Conservation (phyloP, 2,888 invertebrate genomes). For the Pheosia gnoma region DNA sequence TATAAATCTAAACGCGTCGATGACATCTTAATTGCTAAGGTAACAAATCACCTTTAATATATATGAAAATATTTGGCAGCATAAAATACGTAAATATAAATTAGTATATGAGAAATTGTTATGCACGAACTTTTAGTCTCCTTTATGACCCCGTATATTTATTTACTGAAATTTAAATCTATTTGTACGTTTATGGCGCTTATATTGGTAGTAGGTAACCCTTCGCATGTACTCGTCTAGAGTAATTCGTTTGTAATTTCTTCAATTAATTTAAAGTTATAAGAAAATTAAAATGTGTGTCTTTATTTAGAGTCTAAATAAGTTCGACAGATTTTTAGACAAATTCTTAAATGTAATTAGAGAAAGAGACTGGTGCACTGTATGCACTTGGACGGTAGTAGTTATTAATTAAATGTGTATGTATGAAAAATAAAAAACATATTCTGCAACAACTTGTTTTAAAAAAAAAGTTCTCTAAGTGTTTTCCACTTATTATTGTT, state of each 20-base stretch:
- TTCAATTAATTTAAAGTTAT: neutral
- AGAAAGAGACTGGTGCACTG: too few species aligned
- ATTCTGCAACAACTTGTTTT: too few species aligned
- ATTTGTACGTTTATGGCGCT: neutral
- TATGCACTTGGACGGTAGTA: too few species aligned
- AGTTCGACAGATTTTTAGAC: too few species aligned
- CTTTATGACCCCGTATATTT: neutral
- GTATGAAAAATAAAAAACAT: too few species aligned
- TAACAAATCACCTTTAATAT: slow-evolving; percentile 69
- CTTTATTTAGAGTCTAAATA: too few species aligned
- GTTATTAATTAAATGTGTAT: too few species aligned
- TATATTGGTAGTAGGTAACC: neutral
- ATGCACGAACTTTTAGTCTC: slow-evolving; percentile 13
- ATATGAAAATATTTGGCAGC: slow-evolving; percentile 57
- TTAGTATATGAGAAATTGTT: slow-evolving; percentile 12
- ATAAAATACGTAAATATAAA: slow-evolving; percentile 27
- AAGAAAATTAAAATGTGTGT: too few species aligned
- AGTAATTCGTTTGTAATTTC: neutral
- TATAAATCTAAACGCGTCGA: slow-evolving; percentile 75
- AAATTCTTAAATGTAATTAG: too few species aligned
- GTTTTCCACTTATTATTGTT: too few species aligned
- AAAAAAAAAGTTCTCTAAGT: too few species aligned
- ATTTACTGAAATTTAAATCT: neutral
- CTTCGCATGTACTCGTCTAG: too few species aligned
- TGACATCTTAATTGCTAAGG: slow-evolving; percentile 78